Conservation (phyloP, 2,888 invertebrate genomes). For the Neoscelio sp. region DNA sequence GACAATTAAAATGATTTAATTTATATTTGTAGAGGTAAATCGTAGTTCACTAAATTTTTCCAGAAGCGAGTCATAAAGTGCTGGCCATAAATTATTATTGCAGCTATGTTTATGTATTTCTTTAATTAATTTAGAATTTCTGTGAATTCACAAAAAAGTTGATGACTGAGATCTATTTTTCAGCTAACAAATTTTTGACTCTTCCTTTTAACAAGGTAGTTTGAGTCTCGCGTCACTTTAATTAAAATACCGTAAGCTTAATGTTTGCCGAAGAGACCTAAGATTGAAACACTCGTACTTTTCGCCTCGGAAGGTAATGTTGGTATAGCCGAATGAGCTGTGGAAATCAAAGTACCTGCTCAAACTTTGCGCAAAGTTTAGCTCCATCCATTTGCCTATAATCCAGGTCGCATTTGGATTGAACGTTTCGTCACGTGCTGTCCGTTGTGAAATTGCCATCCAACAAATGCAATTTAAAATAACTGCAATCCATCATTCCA, state of each 20-base stretch:
- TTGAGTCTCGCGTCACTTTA: not conserved
- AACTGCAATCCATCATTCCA: not conserved
- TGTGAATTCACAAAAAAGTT: not conserved
- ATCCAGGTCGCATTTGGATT: slow-evolving; percentile 3
- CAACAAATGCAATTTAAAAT: not conserved
- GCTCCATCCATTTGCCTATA: not conserved
- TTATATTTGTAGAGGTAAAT: slow-evolving; percentile 3
- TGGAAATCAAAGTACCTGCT: slow-evolving; percentile 24
- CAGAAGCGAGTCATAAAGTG: not conserved
- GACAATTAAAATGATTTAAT: slow-evolving; percentile 22
- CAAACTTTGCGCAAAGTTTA: slow-evolving; percentile 26
- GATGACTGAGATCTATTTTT: not conserved
- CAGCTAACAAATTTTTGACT: not conserved
- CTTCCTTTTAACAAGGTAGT: not conserved
- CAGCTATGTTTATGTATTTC: not conserved
- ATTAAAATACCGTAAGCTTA: slow-evolving; percentile 10
- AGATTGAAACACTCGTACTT: slow-evolving; percentile 33
- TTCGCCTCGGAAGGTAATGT: slow-evolving; percentile 18
- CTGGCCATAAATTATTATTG: slow-evolving; percentile 6
- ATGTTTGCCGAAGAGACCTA: slow-evolving; percentile 1
- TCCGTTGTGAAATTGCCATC: not conserved
- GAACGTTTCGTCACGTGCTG: slow-evolving; percentile 16
- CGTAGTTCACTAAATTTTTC: not conserved
- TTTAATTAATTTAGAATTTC: not conserved
- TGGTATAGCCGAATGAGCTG: slow-evolving; percentile 17